phyloP scores from a whole-genome alignment of 2,113 vertebrate genomes.

The Oncorhynchus tshawytscha region DNA sequence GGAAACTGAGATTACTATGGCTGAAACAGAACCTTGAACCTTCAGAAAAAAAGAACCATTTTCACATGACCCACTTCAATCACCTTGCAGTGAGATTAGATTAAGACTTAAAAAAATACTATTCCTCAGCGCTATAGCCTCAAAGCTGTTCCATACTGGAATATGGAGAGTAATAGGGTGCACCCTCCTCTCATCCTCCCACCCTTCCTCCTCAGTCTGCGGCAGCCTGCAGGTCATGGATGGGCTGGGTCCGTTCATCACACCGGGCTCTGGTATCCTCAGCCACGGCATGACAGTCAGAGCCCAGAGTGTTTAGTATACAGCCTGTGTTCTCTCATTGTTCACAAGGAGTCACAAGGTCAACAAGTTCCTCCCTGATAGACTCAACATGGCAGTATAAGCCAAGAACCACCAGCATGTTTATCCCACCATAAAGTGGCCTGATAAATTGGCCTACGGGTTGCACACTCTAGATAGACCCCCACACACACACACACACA shows the following conservation, averaged over 20 bases:
- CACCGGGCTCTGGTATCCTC: background rate
- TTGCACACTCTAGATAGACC: too few species aligned
- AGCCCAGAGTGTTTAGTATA: background rate
- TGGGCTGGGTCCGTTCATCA: background rate
- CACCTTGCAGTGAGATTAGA: background rate
- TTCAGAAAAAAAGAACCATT: background rate
- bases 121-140: too few species aligned
- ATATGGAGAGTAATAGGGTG: too few species aligned
- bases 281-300: background rate
- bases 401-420: slow-evolving; percentile 5
- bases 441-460: too few species aligned
- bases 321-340: too few species aligned
- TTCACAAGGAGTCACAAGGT: slow-evolving; percentile 50
- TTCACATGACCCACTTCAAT: slow-evolving; percentile 17
- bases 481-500: too few species aligned
- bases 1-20: background rate
- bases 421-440: too few species aligned
- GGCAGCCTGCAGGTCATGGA: background rate
- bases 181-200: too few species aligned
- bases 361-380: slow-evolving; percentile 56
- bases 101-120: too few species aligned
- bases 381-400: slow-evolving; percentile 31
- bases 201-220: background rate
- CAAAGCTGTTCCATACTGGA: too few species aligned
- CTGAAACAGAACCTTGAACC: background rate